Percentiles rank a stretch among this genome's conserved stretches.
Evolutionary conservation across 2,113 vertebrate species (phyloP).

Genomic region (pig (Sus scrofa)): T2T-Sscrofa CM000812.6:174260501-174261000

Average conservation of each 20-base stretch:
- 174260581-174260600: no score
- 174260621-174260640: no score
- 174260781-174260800: no score
- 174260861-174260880: not conserved
- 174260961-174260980: not conserved
- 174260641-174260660: no score
- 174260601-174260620: no score
- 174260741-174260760: no score
- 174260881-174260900: not conserved
- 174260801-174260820: not conserved
- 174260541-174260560: not conserved
- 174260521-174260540: not conserved
- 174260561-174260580: no score
- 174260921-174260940: not conserved
- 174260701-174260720: no score
- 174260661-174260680: no score
- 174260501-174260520: not conserved
- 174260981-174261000: constrained; percentile 9
- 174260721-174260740: no score
- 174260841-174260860: not conserved
- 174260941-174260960: not conserved
- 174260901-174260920: not conserved
- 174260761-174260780: no score
- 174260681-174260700: no score
- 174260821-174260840: not conserved